Evolutionary conservation across 2,888 invertebrate genomes (phyloP), one percentile per base, ranked within the genome.

Genomic region (Watsonalla cultraria): DNA sequence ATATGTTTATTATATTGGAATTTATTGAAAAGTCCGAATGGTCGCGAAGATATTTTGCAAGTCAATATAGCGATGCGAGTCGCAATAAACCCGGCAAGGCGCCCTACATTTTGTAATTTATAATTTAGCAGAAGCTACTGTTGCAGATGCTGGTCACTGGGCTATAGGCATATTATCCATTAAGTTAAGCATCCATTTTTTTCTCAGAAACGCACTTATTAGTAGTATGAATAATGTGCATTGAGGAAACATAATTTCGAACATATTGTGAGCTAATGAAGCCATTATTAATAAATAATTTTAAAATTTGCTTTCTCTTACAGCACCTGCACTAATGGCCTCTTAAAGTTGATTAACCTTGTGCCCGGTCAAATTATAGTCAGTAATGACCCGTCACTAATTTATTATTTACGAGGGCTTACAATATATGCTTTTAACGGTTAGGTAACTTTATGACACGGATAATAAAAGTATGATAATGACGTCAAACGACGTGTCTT

Each of bases 21-120:
- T 46, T 24, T 11, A 24, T 46, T 46, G 6, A 46, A 59, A 52
- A 45, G 11, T 46, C n/a, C 11, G 11, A 59, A 58, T 58, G 51
- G 57, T 58, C 54, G 63, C 58, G 65, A 58, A 58, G 64, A 70
- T 68, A 68, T 70, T 72, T 72, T 66, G 66, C 66, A 65, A 68
- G 53, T 58, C 70, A 68, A 62, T 65, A 60, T 60, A 64, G 57
- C 64, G 65, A 57, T 58, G 59, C 66, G 53, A 47, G 8, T 0
- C 13, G 61, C 60, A 70, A 72, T 74, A 66, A 67, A 69, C 68
- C 74, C 67, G 59, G 61, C 69, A 56, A 68, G 65, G 61, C 65
- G 76, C 59, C 66, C 74, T 69, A 78, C 65, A 77, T 77, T 70
- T 55, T 11, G 65, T 64, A 68, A 74, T 74, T 72, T 70, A 73